Evolutionary conservation across 1,140 invertebrate genomes (phyloP).

Genomic region (Papilio aristodemus): DNA sequence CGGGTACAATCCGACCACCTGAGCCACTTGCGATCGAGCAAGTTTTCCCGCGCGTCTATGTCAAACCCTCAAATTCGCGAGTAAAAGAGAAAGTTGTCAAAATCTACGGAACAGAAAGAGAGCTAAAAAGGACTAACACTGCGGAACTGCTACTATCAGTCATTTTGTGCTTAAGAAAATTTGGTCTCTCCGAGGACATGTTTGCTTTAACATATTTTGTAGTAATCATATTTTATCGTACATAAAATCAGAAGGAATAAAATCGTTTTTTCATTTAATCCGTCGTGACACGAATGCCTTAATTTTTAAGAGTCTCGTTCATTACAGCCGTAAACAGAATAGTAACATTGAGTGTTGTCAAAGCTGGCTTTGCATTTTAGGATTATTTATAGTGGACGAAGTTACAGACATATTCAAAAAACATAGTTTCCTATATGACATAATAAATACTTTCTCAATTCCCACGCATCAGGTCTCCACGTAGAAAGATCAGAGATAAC

Average conservation of each 20-base stretch:
- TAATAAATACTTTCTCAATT: conserved; percentile 3
- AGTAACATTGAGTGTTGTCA: no score
- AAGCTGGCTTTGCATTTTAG: no score
- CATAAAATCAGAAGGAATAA: no score
- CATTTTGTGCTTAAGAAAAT: conserved; percentile 18
- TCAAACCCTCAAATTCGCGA: conserved; percentile 43
- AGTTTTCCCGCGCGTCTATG: conserved; percentile 48
- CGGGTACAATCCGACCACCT: not conserved
- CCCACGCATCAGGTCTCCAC: not conserved
- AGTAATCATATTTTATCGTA: not conserved
- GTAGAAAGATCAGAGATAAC: conserved; percentile 1
- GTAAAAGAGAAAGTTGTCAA: conserved; percentile 38
- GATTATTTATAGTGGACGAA: no score
- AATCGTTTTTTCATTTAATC: no score
- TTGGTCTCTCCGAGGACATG: conserved; percentile 32
- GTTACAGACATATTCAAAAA: no score
- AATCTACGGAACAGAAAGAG: conserved; percentile 37
- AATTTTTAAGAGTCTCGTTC: no score
- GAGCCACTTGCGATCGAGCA: not conserved
- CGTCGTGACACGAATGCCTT: no score
- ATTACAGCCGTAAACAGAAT: no score
- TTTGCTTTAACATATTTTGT: not conserved
- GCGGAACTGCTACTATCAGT: not conserved
- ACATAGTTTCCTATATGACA: not conserved
- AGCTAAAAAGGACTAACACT: conserved; percentile 34